These are phyloP conservation scores for Chymomyza amoena DNA, from an alignment of 2,888 invertebrate genomes.

Conservation along the genomic window DNA sequence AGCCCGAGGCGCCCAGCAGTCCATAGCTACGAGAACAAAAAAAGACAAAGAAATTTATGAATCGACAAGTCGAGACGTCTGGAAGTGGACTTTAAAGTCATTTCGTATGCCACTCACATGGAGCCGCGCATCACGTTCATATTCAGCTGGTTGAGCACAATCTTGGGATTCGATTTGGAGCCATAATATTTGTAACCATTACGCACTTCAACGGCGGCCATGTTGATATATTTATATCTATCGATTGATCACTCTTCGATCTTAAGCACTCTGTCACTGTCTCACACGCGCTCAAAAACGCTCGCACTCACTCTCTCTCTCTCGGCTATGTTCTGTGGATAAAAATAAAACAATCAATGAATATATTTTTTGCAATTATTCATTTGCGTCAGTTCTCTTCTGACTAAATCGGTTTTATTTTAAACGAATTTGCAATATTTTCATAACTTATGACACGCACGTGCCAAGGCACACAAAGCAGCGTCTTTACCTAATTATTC, in stretches of 20 bases:
- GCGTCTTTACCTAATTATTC: constrained; percentile 1
- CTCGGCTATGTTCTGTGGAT: constrained; percentile 32
- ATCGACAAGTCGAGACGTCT: background rate
- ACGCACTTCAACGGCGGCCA: constrained; percentile 84
- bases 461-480: constrained; percentile 56
- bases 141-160: constrained; percentile 84
- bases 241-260: background rate
- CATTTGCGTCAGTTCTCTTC: constrained; percentile 54
- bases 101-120: constrained; percentile 83
- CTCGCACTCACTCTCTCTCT: constrained; percentile 2
- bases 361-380: constrained; percentile 38
- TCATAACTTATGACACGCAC: constrained; percentile 60
- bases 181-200: constrained; percentile 86
- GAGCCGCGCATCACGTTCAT: constrained; percentile 87
- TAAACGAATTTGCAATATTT: constrained; percentile 54
- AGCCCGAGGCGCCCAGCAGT: constrained; percentile 92
- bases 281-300: background rate
- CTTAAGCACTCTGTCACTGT: background rate
- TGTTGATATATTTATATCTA: constrained; percentile 42
- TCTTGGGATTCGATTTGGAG: constrained; percentile 80
- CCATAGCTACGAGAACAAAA: constrained; percentile 83
- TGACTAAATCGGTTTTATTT: constrained; percentile 62
- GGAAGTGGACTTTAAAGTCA: constrained; percentile 1
- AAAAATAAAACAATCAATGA: background rate
- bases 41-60: background rate